Base-by-base conservation (phyloP, 2,888 invertebrate species). In the Lithophane semibrunnea region DNA sequence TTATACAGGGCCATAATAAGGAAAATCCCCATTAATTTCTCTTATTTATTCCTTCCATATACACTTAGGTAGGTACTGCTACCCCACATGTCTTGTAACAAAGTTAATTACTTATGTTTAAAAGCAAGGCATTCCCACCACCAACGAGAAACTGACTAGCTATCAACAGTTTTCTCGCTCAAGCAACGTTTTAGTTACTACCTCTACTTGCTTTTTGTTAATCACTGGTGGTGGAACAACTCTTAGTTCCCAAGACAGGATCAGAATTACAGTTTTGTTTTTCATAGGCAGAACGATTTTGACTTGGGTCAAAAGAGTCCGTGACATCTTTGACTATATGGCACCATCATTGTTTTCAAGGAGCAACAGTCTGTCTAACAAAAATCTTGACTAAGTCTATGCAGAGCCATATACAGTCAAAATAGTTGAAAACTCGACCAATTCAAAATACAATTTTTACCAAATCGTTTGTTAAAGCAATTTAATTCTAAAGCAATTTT, bases 401-500 rank as follows among this genome's bases (percentile, higher is more conserved):
- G 3, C 9, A 44, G 12, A 47, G 18, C 24, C n/a, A 0, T 24
- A 29, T 8, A 21, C 8, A 29, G 13, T 29, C 13, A 37, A 58
- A n/a, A 42, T 68, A 47, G 7, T 52, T 13, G 21, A 56, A 56
- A 44, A 42, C 5, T 16, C 3, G 1, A 66, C 13, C 21, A 47
- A 47, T 72, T 60, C 16, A 8, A 49, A 67, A 21, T 52, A 37
- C 24, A 10, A 69, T 75, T 74, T 79, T 73, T 68, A 72, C n/a
- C 21, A 85, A 69, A 84, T 71, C 56, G 16, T 69, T 80, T 61
- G 52, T 63, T 72, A 54, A 63, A 75, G 72, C 76, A 77, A 77
- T 82, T 86, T 79, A 66, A 79, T 76, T 78, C 71, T 73, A 72
- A 85, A 78, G 79, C 82, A 87, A 86, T 87, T 87, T 84, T 65